Conservation (phyloP, 2,888 invertebrate species). For the Petrolisthes manimaculis region DNA sequence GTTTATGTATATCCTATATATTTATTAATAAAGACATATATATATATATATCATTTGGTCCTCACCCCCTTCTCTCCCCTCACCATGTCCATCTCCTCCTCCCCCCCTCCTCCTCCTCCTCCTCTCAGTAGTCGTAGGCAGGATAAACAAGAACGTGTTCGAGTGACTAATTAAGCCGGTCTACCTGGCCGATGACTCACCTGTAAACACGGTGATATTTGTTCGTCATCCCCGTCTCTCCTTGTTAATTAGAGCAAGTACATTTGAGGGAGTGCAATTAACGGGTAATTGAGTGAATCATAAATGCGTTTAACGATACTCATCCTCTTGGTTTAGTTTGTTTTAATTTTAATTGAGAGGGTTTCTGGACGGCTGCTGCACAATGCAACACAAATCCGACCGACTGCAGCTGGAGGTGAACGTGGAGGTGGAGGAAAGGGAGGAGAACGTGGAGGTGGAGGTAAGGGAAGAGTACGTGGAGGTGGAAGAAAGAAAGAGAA, state of each 20-base stretch:
- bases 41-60: neutral
- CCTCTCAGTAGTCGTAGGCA: neutral
- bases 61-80: neutral
- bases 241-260: slow-evolving; percentile 56
- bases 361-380: neutral
- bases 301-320: slow-evolving; percentile 45
- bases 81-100: neutral
- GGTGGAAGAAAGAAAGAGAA: neutral
- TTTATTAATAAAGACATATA: neutral
- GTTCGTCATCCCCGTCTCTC: slow-evolving; percentile 33
- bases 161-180: slow-evolving; percentile 33
- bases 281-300: slow-evolving; percentile 43
- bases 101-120: neutral
- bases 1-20: too few relatives aligned
- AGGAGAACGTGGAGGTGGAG: neutral
- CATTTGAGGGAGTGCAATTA: slow-evolving; percentile 33
- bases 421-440: neutral
- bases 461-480: neutral
- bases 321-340: slow-evolving; percentile 33
- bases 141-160: slow-evolving; percentile 36
- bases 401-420: neutral
- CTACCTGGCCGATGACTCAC: neutral
- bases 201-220: slow-evolving; percentile 46
- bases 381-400: too few relatives aligned
- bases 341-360: slow-evolving; percentile 28